These are phyloP conservation scores for Drosophila mayri DNA, from an alignment of 1,140 invertebrate species.

Conservation along the genomic window DNA sequence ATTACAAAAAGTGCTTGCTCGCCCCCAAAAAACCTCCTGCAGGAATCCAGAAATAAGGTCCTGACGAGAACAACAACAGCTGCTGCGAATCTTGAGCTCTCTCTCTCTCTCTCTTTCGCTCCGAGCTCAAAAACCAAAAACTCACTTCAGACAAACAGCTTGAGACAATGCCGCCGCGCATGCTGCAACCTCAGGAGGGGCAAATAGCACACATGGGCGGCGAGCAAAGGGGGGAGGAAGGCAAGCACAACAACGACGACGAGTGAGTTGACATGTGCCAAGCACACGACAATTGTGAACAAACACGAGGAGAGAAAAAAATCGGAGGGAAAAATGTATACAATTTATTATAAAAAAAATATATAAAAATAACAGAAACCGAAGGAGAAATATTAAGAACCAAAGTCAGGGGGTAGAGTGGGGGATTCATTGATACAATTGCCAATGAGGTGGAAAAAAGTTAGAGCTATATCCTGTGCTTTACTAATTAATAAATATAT, in stretches of 20 bases:
- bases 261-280: conserved; percentile 75
- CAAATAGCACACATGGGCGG: conserved; percentile 10
- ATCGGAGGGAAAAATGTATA: neutral
- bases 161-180: conserved; percentile 70
- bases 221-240: too few species aligned
- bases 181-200: conserved; percentile 59
- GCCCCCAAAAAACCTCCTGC: conserved; percentile 14
- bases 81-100: conserved; percentile 45
- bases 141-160: conserved; percentile 78
- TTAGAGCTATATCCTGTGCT: too few species aligned
- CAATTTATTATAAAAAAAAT: neutral
- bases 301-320: conserved; percentile 20
- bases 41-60: conserved; percentile 22
- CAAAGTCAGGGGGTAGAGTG: neutral
- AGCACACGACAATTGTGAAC: conserved; percentile 63
- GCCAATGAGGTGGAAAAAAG: conserved; percentile 1
- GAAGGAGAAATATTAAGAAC: neutral
- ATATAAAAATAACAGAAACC: conserved; percentile 5
- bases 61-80: conserved; percentile 28
- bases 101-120: neutral
- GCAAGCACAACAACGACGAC: conserved; percentile 1
- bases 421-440: conserved; percentile 41
- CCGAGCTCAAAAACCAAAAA: conserved; percentile 16
- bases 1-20: conserved; percentile 71
- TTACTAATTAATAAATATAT: too few species aligned